phyloP scores from a whole-genome alignment of 2,888 invertebrate species.

The Scaptomyza reducta region DNA sequence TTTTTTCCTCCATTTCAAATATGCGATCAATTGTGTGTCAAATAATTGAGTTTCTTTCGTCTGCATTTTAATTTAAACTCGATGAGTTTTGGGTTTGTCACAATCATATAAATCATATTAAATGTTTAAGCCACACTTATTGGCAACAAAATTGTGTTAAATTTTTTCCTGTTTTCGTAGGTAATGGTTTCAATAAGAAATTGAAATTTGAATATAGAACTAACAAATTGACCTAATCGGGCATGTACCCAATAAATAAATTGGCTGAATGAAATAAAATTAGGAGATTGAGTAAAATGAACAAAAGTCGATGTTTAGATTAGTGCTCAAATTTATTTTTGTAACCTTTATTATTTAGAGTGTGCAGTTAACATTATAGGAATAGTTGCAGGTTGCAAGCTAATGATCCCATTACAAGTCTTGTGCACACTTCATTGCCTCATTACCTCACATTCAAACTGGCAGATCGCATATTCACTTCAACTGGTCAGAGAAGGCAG shows the following conservation, averaged over 20 bases:
- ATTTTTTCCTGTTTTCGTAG: no score
- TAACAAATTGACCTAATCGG: not conserved
- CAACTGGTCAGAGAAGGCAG: constrained; percentile 58
- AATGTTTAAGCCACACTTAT: no score
- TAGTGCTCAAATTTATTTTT: constrained; percentile 4
- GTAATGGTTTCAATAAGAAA: no score
- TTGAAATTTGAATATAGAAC: no score
- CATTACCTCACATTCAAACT: constrained; percentile 80
- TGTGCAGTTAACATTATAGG: constrained; percentile 27
- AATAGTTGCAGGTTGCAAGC: constrained; percentile 45
- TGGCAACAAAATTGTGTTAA: no score
- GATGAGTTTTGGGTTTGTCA: no score
- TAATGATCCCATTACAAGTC: constrained; percentile 48
- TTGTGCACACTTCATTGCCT: constrained; percentile 37
- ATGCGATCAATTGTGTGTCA: no score
- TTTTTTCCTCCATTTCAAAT: no score
- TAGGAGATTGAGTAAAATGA: not conserved
- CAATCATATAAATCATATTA: no score
- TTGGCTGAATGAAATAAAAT: not conserved
- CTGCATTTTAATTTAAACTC: no score
- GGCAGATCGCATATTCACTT: constrained; percentile 62
- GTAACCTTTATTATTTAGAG: constrained; percentile 20
- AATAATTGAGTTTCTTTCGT: no score
- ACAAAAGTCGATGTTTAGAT: not conserved
- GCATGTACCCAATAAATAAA: not conserved